Conservation (phyloP, 2,113 vertebrate genomes). For the Erinaceus europaeus region DNA sequence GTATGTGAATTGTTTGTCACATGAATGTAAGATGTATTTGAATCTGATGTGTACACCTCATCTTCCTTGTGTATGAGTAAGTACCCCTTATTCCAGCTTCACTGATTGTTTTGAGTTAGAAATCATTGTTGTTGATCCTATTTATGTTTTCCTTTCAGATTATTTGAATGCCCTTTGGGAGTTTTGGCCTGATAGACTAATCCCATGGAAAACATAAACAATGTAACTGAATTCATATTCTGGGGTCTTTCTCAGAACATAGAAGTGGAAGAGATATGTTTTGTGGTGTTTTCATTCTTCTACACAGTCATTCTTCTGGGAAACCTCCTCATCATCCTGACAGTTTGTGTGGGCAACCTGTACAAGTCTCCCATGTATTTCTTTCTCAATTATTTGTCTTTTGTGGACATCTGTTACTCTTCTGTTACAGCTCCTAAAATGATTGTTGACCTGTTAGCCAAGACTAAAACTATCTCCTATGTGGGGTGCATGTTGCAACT, state of each 20-base stretch:
- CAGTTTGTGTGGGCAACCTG: slow-evolving; percentile 9
- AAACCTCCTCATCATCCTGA: slow-evolving; percentile 58
- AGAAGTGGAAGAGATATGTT: slow-evolving; percentile 34
- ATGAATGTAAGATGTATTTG: neutral
- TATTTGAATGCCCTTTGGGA: neutral
- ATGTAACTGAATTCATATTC: slow-evolving; percentile 45
- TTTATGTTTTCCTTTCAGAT: slow-evolving; percentile 3
- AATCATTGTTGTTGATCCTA: neutral
- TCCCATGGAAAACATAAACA: slow-evolving; percentile 32
- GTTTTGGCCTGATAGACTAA: neutral
- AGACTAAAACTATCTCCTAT: slow-evolving; percentile 40
- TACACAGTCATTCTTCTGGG: slow-evolving; percentile 43
- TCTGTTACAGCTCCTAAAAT: slow-evolving; percentile 49
- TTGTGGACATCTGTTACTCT: slow-evolving; percentile 66
- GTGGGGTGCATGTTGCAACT: slow-evolving; percentile 55
- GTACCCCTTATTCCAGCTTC: neutral
- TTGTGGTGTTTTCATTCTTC: slow-evolving; percentile 41
- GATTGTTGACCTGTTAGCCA: slow-evolving; percentile 43
- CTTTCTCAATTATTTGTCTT: slow-evolving; percentile 59
- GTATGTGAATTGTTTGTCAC: neutral
- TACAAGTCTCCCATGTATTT: slow-evolving; percentile 54
- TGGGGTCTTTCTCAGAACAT: slow-evolving; percentile 52
- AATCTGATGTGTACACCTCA: neutral
- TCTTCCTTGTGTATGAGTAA: neutral
- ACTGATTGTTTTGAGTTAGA: neutral